Conservation (phyloP, 2,888 invertebrate genomes). For the Athalia rosae region DNA sequence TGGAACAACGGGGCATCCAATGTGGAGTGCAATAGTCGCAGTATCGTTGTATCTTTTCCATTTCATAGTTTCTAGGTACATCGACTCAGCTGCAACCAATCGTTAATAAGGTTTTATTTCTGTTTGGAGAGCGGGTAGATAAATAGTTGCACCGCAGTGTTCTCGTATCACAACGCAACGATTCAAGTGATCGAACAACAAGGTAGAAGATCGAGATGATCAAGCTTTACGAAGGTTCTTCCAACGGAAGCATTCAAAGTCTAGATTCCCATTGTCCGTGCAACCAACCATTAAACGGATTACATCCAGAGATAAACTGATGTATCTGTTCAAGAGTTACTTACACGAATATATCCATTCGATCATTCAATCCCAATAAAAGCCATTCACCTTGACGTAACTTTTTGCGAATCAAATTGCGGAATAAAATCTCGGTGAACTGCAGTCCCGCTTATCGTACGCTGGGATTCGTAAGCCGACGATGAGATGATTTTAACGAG, state of each 20-base stretch:
- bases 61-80: too few relatives aligned
- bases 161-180: background rate
- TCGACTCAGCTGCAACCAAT: conserved; percentile 11
- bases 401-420: too few relatives aligned
- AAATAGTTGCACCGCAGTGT: conserved; percentile 3
- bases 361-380: too few relatives aligned
- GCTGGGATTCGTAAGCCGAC: too few relatives aligned
- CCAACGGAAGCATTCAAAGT: conserved; percentile 4
- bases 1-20: too few relatives aligned
- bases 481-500: too few relatives aligned
- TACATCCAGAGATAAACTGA: conserved; percentile 9
- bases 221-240: background rate
- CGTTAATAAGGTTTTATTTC: conserved; percentile 4
- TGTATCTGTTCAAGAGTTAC: background rate
- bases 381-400: too few relatives aligned
- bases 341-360: background rate
- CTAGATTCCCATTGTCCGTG: conserved; percentile 11
- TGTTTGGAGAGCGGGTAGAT: background rate
- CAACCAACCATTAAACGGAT: conserved; percentile 5
- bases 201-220: conserved; percentile 10
- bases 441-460: too few relatives aligned
- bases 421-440: too few relatives aligned
- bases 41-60: too few relatives aligned
- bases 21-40: too few relatives aligned
- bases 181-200: background rate